Evolutionary conservation across 2,888 invertebrate genomes (phyloP).

Genomic region (Trissolcus brochymenae): DNA sequence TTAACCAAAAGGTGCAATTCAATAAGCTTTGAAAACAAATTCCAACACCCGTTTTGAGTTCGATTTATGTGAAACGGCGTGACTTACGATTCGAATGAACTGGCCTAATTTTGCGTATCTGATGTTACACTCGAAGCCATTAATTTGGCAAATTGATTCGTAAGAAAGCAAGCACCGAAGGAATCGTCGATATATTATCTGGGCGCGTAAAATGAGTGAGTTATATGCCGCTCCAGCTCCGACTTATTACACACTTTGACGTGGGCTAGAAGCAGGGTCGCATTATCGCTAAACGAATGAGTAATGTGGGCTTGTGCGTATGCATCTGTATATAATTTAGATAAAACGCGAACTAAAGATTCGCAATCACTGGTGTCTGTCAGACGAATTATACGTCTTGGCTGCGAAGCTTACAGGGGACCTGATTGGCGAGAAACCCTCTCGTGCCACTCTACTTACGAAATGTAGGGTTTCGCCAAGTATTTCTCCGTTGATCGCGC

Average conservation of each 20-base stretch:
- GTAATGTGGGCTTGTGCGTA: slow-evolving; percentile 20
- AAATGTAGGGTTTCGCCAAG: slow-evolving; percentile 61
- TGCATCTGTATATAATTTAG: slow-evolving; percentile 36
- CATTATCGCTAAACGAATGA: slow-evolving; percentile 34
- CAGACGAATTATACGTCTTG: slow-evolving; percentile 40
- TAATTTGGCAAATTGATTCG: slow-evolving; percentile 34
- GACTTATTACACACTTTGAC: slow-evolving; percentile 21
- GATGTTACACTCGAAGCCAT: slow-evolving; percentile 13
- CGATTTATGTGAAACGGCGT: slow-evolving; percentile 31
- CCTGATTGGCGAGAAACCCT: slow-evolving; percentile 31
- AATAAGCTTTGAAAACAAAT: no score
- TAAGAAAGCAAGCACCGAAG: neutral
- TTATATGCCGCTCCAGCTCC: slow-evolving; percentile 9
- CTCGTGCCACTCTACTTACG: slow-evolving; percentile 36
- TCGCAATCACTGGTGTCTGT: slow-evolving; percentile 39
- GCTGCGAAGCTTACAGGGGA: slow-evolving; percentile 33
- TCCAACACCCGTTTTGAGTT: no score
- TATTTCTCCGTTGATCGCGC: slow-evolving; percentile 64
- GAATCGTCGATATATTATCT: slow-evolving; percentile 11
- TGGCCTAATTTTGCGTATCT: slow-evolving; percentile 11
- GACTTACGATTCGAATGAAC: slow-evolving; percentile 26
- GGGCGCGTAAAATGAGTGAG: slow-evolving; percentile 29
- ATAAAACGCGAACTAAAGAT: slow-evolving; percentile 39
- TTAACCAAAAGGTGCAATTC: neutral
- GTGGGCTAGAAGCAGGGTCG: slow-evolving; percentile 27